Conservation (phyloP, 2,113 vertebrate genomes). For the Megaleporinus macrocephalus region DNA sequence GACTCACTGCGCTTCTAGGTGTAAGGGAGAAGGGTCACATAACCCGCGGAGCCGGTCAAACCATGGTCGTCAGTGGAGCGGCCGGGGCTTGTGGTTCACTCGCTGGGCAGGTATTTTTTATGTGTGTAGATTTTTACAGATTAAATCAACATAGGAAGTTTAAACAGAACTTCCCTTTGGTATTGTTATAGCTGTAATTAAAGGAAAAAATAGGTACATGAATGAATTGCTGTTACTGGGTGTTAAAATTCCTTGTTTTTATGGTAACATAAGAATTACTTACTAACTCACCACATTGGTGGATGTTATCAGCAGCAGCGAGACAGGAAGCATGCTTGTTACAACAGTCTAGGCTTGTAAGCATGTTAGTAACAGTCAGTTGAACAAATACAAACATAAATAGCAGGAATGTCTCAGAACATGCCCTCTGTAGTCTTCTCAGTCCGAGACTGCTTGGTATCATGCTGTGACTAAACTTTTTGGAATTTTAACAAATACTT, state of each 20-base stretch:
- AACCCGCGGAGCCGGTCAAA: conserved; percentile 83
- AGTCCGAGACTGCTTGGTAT: no score
- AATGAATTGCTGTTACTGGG: no score
- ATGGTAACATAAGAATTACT: background rate
- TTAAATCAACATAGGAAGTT: background rate
- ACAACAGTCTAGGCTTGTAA: background rate
- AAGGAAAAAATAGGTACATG: no score
- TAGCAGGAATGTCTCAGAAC: no score
- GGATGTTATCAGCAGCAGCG: background rate
- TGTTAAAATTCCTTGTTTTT: background rate
- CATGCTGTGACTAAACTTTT: no score
- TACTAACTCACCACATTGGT: background rate
- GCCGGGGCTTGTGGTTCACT: conserved; percentile 93
- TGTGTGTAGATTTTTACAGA: background rate
- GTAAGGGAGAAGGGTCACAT: conserved; percentile 90
- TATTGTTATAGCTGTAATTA: no score
- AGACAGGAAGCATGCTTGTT: background rate
- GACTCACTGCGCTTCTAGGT: conserved; percentile 88
- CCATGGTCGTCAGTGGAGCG: conserved; percentile 94
- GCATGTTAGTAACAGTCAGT: background rate
- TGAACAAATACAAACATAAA: background rate
- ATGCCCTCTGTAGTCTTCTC: no score
- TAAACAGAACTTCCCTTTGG: no score
- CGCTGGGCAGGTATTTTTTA: conserved; percentile 87
- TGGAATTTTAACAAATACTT: no score